These are phyloP conservation scores for Rhabditoides inermis DNA, from an alignment of 2,888 invertebrate genomes.

Conservation along the genomic window DNA sequence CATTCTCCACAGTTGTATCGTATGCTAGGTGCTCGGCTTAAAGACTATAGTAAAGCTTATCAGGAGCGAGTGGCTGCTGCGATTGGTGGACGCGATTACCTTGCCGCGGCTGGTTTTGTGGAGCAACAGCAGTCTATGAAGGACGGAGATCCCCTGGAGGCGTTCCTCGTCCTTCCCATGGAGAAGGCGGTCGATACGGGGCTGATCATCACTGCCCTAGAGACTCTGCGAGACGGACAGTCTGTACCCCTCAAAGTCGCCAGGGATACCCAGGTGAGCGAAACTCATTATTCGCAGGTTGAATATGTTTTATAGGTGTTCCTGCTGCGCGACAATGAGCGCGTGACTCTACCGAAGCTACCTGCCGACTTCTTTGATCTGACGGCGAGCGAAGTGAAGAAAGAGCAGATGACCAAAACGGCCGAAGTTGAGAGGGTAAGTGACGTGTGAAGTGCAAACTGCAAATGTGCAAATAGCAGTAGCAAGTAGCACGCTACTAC, in stretches of 20 bases:
- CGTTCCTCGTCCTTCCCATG: slow-evolving; percentile 50
- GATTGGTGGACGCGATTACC: slow-evolving; percentile 27
- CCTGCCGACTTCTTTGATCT: slow-evolving; percentile 78
- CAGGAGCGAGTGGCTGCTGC: slow-evolving; percentile 23
- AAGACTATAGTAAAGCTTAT: too few relatives aligned
- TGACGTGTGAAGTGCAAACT: background rate
- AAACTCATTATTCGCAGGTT: background rate
- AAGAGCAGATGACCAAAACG: slow-evolving; percentile 26
- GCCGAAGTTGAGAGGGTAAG: slow-evolving; percentile 28
- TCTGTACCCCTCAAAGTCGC: slow-evolving; percentile 75
- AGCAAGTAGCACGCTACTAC: too few relatives aligned
- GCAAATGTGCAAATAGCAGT: too few relatives aligned
- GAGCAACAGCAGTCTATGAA: too few relatives aligned
- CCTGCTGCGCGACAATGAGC: slow-evolving; percentile 23
- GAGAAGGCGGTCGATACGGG: slow-evolving; percentile 12
- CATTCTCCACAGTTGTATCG: too few relatives aligned
- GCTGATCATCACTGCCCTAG: slow-evolving; percentile 11
- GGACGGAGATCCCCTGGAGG: slow-evolving; percentile 57
- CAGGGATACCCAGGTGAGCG: slow-evolving; percentile 65
- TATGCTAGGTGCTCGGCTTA: too few relatives aligned
- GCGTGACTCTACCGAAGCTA: slow-evolving; percentile 59
- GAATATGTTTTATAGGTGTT: slow-evolving; percentile 21
- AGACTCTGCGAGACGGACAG: slow-evolving; percentile 19
- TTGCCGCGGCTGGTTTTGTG: slow-evolving; percentile 63
- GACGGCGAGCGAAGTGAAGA: slow-evolving; percentile 68